phyloP scores from a whole-genome alignment of 2,888 invertebrate genomes.

The Agrotis exclamationis region DNA sequence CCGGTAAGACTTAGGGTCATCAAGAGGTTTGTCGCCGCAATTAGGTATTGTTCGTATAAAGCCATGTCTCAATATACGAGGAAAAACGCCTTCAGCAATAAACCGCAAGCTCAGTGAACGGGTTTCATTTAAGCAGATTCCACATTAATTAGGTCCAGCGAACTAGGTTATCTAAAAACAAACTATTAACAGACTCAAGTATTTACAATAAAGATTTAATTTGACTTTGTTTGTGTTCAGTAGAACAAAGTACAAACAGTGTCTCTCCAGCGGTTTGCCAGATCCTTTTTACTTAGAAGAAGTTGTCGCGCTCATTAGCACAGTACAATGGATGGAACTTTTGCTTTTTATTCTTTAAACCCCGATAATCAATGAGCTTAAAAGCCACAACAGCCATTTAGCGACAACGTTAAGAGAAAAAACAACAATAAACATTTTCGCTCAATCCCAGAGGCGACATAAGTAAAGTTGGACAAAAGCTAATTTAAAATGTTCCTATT shows the following conservation, averaged over 20 bases:
- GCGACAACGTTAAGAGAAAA: slow-evolving; percentile 36
- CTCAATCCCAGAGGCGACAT: slow-evolving; percentile 29
- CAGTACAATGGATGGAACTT: slow-evolving; percentile 43
- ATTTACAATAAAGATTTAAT: slow-evolving; percentile 22
- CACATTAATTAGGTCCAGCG: background rate
- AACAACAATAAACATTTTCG: slow-evolving; percentile 38
- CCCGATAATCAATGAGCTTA: slow-evolving; percentile 53
- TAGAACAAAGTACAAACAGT: slow-evolving; percentile 22
- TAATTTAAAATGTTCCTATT: slow-evolving; percentile 52
- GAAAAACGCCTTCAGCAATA: no score
- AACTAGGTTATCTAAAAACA: slow-evolving; percentile 12
- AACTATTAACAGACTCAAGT: background rate
- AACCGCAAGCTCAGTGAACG: background rate
- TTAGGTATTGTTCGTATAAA: no score
- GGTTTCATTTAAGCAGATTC: background rate
- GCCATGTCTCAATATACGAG: no score
- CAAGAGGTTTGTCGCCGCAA: no score
- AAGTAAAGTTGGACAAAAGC: slow-evolving; percentile 35
- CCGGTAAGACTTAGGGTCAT: no score
- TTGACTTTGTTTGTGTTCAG: slow-evolving; percentile 19
- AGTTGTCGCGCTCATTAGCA: slow-evolving; percentile 47
- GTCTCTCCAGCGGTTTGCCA: slow-evolving; percentile 26
- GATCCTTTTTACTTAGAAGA: slow-evolving; percentile 47
- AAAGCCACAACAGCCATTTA: slow-evolving; percentile 42
- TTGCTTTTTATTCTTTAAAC: slow-evolving; percentile 46